Percentiles rank a stretch among this genome's conserved stretches.
phyloP scores from a whole-genome alignment of 2,113 vertebrate species.

The Bombycilla garrulus region DNA sequence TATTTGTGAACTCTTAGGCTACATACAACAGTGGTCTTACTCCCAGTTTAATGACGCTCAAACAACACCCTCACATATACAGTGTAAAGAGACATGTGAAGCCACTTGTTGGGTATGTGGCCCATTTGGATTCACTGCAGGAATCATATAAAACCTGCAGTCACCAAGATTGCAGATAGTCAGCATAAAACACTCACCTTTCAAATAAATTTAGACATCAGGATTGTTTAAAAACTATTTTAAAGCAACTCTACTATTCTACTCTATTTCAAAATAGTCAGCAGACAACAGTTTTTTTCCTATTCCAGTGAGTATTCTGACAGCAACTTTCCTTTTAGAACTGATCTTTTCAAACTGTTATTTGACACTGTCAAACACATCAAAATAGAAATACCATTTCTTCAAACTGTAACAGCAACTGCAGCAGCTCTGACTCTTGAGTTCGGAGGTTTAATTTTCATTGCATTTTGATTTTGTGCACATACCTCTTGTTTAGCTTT shows the following conservation, averaged over 20 bases:
- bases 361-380: neutral
- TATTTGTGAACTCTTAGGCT: neutral
- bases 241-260: neutral
- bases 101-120: neutral
- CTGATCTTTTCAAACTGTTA: neutral
- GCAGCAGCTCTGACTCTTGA: neutral
- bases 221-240: neutral
- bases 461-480: neutral
- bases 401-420: neutral
- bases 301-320: neutral
- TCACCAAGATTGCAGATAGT: neutral
- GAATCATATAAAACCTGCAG: neutral
- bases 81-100: neutral
- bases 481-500: constrained; percentile 86
- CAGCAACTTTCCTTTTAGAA: neutral
- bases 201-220: neutral
- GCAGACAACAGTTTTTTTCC: neutral
- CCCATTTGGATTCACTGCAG: neutral
- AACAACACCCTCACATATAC: neutral
- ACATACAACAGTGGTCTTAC: neutral
- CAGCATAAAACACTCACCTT: neutral
- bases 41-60: neutral
- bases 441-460: neutral
- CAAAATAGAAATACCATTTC: neutral
- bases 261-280: neutral